Base-by-base conservation (phyloP, 2,113 vertebrate genomes). In the Toxotes jaculatrix region DNA sequence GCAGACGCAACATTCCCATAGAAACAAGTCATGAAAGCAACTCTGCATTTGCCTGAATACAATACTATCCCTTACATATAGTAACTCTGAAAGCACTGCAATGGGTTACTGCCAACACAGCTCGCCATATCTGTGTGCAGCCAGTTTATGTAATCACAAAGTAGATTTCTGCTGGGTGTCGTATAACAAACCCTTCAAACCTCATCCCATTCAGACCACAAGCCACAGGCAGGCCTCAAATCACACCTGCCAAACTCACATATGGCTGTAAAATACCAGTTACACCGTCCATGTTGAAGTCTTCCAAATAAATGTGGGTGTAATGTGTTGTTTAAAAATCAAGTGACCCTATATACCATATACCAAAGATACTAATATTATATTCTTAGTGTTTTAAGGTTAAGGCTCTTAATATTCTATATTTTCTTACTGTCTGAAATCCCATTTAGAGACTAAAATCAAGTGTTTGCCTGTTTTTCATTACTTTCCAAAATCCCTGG, bases 1-100 rank as follows among this genome's bases (percentile, higher is more conserved):
- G 80, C 56, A 82, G 47, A 85, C 45, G 6, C 59, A 66, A 88
- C 74, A 75, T 67, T 87, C 57, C 68, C 12, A n/a, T 68, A 69
- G 3, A 65, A 78, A 78, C 23, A 83, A 59, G 36, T 68, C 67
- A 31, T 19, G 42, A 61, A 64, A 62, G 45, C 34, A 66, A 70
- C 23, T 69, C 66, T 70, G 74, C 65, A 70, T 82, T 85, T 65
- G 34, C 74, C 69, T 61, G 57, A 70, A 74, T 60, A 43, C 67
- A 34, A 64, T 27, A 47, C 43, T 36, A 31, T 67, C 64, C 23
- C 51, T 88, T 60, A 57, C 49, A 64, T 71, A 69, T 64, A 63
- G 60, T n/a, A n/a, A 65, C 31, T 78, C 40, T 7, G 1, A 62
- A 59, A 66, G 63, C 43, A 62, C 38, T 40, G 64, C 55, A 80